Base-by-base conservation (phyloP, 2,113 vertebrate genomes). In the Daubentonia madagascariensis region DNA sequence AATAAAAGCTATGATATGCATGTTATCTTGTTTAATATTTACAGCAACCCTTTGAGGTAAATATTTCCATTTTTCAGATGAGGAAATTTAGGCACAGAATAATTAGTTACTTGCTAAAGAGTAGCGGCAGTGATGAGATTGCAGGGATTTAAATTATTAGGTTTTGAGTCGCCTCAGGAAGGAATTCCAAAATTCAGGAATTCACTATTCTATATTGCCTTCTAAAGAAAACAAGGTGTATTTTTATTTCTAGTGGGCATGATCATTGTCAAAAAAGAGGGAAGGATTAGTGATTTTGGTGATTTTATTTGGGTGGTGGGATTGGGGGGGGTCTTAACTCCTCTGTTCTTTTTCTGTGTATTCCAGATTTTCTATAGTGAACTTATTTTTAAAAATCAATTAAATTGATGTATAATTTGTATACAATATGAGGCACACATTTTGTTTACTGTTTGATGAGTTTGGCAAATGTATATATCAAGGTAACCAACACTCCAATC, bases 321-420 rank as follows among this genome's bases (percentile, higher is more conserved):
- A 80, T 75, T 72, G 40, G 22, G 37, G 57, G 9, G 45, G 30
- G 30, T n/a, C n/a, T 93, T 87, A 61, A 43, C 93, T 92, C 91
- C 50, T 80, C 52, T 88, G 2, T 76, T 12, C 37, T 89, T 96
- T 94, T n/a, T n/a, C 43, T 76, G 28, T 86, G 6, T 90, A 16
- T 75, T 76, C 68, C 32, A 68, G 40, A 32, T 89, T 92, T 94
- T 89, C 16, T 92, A 50, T 65, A 45, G 28, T 78, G 88, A 91
- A 79, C 12, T 30, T 80, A 75, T 61, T 91, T 93, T 93, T 54
- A 76, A 87, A 96, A 83, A 83, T 57, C 65, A 75, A 32, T n/a
- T 72, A 85, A 84, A 70, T 85, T 80, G 25, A 80, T 30, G 28
- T 50, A 37, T 96, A 85, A 65, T 76, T 89, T 90, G 40, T 43